A percentile compares a stretch with the other conserved stretches of the same genome.
Evolutionary conservation across 2,113 vertebrate genomes (phyloP).

Genomic region (Pluvialis apricaria): DNA sequence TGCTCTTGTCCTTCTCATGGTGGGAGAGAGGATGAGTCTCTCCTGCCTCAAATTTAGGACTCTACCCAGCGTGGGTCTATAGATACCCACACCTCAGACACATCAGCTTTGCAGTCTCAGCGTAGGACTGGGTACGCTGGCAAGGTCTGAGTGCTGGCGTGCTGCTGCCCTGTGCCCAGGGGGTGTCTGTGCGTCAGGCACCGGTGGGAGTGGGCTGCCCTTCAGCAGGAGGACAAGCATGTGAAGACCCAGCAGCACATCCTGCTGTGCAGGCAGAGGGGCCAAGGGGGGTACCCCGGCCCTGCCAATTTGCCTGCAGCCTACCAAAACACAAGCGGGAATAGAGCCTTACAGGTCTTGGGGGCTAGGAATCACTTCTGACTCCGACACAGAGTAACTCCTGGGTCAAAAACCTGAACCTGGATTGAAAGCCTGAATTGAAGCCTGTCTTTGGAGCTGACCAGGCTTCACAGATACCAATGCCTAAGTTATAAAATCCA

Average conservation of each 20-base stretch:
- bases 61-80: neutral
- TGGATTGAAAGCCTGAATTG: neutral
- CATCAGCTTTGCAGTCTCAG: neutral
- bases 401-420: fast-evolving
- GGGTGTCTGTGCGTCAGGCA: neutral
- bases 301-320: neutral
- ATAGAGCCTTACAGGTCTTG: fast-evolving
- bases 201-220: neutral
- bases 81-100: neutral
- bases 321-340: neutral
- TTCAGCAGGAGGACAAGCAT: fast-evolving
- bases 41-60: neutral
- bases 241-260: fast-evolving
- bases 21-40: neutral
- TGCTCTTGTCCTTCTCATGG: neutral
- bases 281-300: too few species aligned
- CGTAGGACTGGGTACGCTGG: neutral
- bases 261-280: neutral
- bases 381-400: neutral
- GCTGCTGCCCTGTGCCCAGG: fast-evolving
- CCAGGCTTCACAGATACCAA: neutral
- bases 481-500: neutral
- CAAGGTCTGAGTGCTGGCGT: neutral
- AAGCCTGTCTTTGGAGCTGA: neutral
- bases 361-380: neutral